Evolutionary conservation across 2,888 invertebrate genomes (phyloP).

Genomic region (Colletes collaris): DNA sequence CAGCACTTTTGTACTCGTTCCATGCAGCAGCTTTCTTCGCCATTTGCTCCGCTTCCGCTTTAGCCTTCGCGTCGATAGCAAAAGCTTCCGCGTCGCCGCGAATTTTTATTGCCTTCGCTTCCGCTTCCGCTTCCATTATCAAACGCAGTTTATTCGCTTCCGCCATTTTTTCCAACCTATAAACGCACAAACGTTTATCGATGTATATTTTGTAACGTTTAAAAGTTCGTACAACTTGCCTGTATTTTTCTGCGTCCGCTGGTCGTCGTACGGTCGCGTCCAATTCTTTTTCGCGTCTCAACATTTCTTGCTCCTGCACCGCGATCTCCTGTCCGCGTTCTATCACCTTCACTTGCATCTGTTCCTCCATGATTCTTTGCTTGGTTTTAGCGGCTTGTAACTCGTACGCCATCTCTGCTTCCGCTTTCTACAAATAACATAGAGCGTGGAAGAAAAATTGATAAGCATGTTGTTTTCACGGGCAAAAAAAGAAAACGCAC

Average conservation of each 20-base stretch:
- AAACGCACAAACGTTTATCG: conserved; percentile 16
- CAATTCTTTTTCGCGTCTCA: conserved; percentile 94
- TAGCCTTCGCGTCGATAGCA: conserved; percentile 96
- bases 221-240: conserved; percentile 72
- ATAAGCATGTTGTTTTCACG: neutral
- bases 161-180: conserved; percentile 94
- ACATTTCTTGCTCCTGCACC: conserved; percentile 98
- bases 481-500: conserved; percentile 82
- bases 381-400: conserved; percentile 97
- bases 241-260: conserved; percentile 96
- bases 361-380: conserved; percentile 97
- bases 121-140: conserved; percentile 97
- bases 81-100: conserved; percentile 96
- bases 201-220: conserved; percentile 15
- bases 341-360: conserved; percentile 97
- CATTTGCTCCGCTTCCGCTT: conserved; percentile 98
- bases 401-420: conserved; percentile 96
- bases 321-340: conserved; percentile 96
- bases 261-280: conserved; percentile 97
- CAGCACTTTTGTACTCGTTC: conserved; percentile 97
- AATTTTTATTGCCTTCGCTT: conserved; percentile 94
- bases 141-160: conserved; percentile 95
- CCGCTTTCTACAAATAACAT: conserved; percentile 86
- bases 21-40: conserved; percentile 98
- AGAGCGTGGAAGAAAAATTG: conserved; percentile 9